Evolutionary conservation across 2,113 vertebrate species (phyloP), one percentile per base, ranked within the genome.

Genomic region (Triplophysa siluroides): DNA sequence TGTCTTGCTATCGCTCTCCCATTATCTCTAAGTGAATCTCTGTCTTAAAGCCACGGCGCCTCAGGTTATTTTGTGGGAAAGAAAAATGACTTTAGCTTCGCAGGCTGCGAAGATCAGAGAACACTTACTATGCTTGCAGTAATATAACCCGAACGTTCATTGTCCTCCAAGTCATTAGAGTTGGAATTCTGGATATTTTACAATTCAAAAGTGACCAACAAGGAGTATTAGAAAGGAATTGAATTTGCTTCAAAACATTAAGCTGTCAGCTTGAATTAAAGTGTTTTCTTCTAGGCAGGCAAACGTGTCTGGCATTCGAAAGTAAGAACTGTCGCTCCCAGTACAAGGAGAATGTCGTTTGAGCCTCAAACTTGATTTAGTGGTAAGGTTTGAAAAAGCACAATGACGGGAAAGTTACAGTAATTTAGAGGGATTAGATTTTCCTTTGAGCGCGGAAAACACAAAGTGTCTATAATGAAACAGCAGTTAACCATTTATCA

Each of bases 331-430:
- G 66, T 70, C 60, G 16, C 45, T 64, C 65, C 47, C 56, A 78
- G 73, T 72, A 50, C 74, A 43, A 62, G 24, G 67, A 68, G 71
- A 78, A 50, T 78, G 70, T 38, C 18, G 23, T 80, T 73, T 65
- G 33, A 74, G 74, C 74, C 75, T 68, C 73, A 72, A 76, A 68
- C 77, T 80, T 8, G 60, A 85, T 80, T 75, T 65, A 78, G 62
- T 75, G 21, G 38, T 67, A n/a, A 76, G 62, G 41, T 73, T 60
- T 61, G 21, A 77, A 67, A 79, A 72, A 63, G 78, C 24, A 50
- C 63, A 74, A 69, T 50, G 19, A 78, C 29, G 69, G 69, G 56
- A 79, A 80, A 60, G 43, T 50, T 11, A 58, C 62, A 38, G 33
- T 69, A 38, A 47, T 47, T 80, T 38, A 24, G 11, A 65, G 47